Conservation (phyloP, 2,888 invertebrate species). For the Hermaeophaga mercurialis region DNA sequence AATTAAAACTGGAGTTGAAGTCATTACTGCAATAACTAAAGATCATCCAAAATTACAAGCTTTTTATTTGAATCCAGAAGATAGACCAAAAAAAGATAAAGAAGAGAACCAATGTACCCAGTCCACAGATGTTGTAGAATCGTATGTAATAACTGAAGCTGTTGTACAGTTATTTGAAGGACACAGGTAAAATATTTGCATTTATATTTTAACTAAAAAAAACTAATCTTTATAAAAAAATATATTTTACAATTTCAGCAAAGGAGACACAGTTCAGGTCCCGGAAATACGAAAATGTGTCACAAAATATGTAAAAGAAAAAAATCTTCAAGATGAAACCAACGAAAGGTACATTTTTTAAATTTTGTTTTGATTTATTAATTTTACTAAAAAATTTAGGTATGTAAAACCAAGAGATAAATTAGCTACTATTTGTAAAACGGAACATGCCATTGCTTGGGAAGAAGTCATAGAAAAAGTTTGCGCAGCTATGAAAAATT, state of each 20-base stretch:
- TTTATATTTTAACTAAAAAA: conserved; percentile 21
- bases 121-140: conserved; percentile 63
- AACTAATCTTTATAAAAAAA: conserved; percentile 1
- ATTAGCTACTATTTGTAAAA: conserved; percentile 52
- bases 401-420: conserved; percentile 63
- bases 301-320: conserved; percentile 72
- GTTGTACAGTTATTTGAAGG: conserved; percentile 68
- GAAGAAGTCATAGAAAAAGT: conserved; percentile 73
- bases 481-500: conserved; percentile 72
- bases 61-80: conserved; percentile 57
- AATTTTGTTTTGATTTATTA: conserved; percentile 29
- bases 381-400: too few species aligned
- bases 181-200: conserved; percentile 56
- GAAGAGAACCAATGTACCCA: conserved; percentile 56
- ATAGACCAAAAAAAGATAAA: conserved; percentile 46
- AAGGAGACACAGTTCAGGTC: conserved; percentile 52
- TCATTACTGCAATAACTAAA: conserved; percentile 68
- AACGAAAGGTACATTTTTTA: conserved; percentile 44
- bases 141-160: conserved; percentile 70
- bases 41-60: conserved; percentile 63
- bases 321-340: conserved; percentile 61
- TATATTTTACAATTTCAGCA: conserved; percentile 43
- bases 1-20: conserved; percentile 80
- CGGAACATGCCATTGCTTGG: conserved; percentile 65
- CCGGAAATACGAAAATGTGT: conserved; percentile 70